Percentiles rank a stretch among this genome's conserved stretches.
These are phyloP conservation scores for Tricholaema leucomelas DNA, from an alignment of 2,113 vertebrate genomes.

Conservation along the genomic window DNA sequence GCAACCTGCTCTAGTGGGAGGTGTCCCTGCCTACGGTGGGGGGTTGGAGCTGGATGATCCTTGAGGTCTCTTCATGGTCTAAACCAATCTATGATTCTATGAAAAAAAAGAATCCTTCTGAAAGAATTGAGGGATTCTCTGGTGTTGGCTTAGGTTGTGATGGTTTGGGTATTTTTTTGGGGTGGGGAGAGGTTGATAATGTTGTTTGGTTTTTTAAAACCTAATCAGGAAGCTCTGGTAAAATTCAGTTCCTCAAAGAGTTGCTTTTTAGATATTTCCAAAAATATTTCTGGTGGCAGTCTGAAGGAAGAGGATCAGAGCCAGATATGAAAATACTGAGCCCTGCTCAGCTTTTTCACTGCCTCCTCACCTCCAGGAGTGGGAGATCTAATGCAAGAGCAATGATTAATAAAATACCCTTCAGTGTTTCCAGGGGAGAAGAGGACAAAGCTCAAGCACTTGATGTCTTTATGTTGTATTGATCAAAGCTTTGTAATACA, in stretches of 20 bases:
- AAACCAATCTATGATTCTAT: too few relatives aligned
- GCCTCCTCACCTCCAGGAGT: neutral
- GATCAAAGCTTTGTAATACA: slow-evolving; percentile 26
- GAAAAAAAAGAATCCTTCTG: neutral
- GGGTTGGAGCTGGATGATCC: too few relatives aligned
- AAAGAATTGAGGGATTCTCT: neutral
- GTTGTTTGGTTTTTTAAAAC: neutral
- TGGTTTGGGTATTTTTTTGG: too few relatives aligned
- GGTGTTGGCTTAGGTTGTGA: neutral
- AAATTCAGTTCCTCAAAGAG: neutral
- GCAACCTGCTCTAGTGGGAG: too few relatives aligned
- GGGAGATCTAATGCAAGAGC: neutral
- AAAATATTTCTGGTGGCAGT: neutral
- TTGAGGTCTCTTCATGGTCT: too few relatives aligned
- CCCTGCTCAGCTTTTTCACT: neutral
- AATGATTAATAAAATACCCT: slow-evolving; percentile 28
- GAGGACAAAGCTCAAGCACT: slow-evolving; percentile 23
- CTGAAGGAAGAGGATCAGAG: neutral
- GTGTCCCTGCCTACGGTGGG: too few relatives aligned
- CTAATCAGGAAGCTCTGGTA: neutral
- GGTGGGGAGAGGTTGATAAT: neutral
- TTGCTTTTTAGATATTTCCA: neutral
- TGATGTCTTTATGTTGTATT: neutral
- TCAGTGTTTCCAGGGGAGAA: neutral
- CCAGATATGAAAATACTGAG: neutral